A percentile compares a stretch with the other conserved stretches of the same genome.
phyloP scores from a whole-genome alignment of 2,888 invertebrate genomes.

The Epinotia nisella region DNA sequence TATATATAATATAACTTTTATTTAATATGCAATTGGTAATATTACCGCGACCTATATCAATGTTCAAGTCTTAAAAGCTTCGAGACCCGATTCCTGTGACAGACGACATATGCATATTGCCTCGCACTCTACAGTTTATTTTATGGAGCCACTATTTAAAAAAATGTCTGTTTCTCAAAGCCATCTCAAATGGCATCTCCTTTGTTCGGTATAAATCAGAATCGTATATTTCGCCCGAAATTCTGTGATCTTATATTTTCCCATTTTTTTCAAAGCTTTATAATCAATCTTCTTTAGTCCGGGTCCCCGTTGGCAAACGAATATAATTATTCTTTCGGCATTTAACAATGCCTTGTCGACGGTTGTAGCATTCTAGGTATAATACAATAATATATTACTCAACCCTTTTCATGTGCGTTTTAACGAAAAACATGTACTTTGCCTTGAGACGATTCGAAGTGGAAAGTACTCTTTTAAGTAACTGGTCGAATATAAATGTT shows the following conservation, averaged over 20 bases:
- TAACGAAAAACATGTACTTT: slow-evolving; percentile 13
- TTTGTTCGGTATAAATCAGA: slow-evolving; percentile 29
- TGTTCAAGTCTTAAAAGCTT: too few relatives aligned
- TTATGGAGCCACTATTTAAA: too few relatives aligned
- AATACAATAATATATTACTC: slow-evolving; percentile 32
- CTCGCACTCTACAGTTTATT: too few relatives aligned
- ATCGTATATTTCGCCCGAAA: slow-evolving; percentile 14
- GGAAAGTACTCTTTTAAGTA: neutral
- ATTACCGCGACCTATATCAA: too few relatives aligned
- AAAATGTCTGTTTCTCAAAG: neutral
- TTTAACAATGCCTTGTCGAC: slow-evolving; percentile 38
- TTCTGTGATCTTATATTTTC: slow-evolving; percentile 24
- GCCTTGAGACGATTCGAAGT: neutral
- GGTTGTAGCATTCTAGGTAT: slow-evolving; percentile 16
- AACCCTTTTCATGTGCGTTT: slow-evolving; percentile 35
- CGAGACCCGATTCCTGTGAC: too few relatives aligned
- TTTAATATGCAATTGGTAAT: too few relatives aligned
- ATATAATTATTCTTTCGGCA: slow-evolving; percentile 47
- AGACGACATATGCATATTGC: too few relatives aligned
- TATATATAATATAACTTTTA: too few relatives aligned
- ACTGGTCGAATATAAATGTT: neutral
- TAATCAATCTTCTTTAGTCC: slow-evolving; percentile 48
- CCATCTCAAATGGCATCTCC: slow-evolving; percentile 10
- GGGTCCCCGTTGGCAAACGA: slow-evolving; percentile 27
- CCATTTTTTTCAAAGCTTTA: slow-evolving; percentile 41